These are phyloP conservation scores for Ellobius talpinus DNA, from an alignment of 2,113 vertebrate species.

Conservation along the genomic window DNA sequence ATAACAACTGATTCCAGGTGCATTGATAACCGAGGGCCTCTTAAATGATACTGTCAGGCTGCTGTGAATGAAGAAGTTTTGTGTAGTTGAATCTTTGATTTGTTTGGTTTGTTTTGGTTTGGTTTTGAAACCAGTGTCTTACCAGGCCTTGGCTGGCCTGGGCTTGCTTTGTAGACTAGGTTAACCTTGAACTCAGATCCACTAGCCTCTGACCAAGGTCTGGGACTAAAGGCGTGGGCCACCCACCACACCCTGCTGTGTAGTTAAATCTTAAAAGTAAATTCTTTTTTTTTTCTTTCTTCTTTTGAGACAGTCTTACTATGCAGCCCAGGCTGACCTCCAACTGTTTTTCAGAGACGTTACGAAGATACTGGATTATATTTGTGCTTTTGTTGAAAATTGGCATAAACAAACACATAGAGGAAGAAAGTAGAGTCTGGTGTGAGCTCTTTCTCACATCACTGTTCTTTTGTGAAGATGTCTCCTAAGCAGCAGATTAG, in stretches of 20 bases:
- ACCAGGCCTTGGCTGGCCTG: background rate
- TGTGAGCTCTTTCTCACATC: conserved; percentile 55
- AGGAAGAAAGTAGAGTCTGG: conserved; percentile 70
- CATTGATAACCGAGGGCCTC: conserved; percentile 31
- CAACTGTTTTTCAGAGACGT: conserved; percentile 31
- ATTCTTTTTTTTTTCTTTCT: too few relatives aligned
- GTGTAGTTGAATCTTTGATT: conserved; percentile 69
- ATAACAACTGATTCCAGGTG: background rate
- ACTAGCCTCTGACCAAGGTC: background rate
- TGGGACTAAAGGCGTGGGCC: background rate
- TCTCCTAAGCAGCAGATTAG: conserved; percentile 57
- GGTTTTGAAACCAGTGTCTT: background rate
- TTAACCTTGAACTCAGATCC: background rate
- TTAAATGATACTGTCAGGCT: background rate
- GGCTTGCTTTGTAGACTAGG: background rate
- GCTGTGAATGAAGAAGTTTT: conserved; percentile 4
- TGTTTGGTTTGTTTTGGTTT: background rate
- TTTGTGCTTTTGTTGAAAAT: conserved; percentile 47
- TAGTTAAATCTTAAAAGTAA: background rate
- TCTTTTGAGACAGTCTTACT: background rate
- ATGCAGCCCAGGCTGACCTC: background rate
- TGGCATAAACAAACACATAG: background rate
- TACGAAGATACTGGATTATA: background rate
- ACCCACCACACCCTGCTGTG: background rate
- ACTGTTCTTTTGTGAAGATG: conserved; percentile 64